Evolutionary conservation across 2,888 invertebrate species (phyloP).

Genomic region (Dusona sp.): DNA sequence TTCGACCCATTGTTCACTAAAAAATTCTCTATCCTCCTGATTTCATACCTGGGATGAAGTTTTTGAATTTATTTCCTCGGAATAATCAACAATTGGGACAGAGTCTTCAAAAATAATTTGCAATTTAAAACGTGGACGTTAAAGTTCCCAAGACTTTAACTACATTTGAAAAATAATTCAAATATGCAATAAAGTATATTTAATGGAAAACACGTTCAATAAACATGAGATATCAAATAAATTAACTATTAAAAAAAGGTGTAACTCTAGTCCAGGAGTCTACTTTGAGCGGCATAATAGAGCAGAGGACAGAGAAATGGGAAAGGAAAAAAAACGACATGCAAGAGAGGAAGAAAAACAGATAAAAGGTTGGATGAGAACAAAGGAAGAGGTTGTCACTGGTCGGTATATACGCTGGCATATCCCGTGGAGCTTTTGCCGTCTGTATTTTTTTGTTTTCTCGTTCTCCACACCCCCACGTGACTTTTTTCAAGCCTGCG

Average conservation of each 20-base stretch:
- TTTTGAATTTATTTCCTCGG: background rate
- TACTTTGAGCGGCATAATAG: constrained; percentile 11
- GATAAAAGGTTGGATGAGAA: constrained; percentile 47
- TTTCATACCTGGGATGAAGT: background rate
- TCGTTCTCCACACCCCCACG: constrained; percentile 32
- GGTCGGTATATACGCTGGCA: constrained; percentile 9
- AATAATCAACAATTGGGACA: background rate
- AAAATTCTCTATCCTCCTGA: background rate
- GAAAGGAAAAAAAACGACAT: constrained; percentile 7
- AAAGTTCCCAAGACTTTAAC: background rate
- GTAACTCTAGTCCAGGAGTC: background rate
- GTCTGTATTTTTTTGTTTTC: constrained; percentile 22
- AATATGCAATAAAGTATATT: background rate
- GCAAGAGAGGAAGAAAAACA: constrained; percentile 11
- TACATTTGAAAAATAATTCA: background rate
- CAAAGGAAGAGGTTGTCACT: constrained; percentile 30
- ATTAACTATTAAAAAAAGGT: background rate
- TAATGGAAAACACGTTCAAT: background rate
- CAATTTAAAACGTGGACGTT: background rate
- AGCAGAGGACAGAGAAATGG: background rate
- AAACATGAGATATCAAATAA: background rate
- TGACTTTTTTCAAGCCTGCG: constrained; percentile 28
- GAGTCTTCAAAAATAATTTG: background rate
- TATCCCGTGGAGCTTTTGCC: constrained; percentile 49
- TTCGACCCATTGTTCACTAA: constrained; percentile 25